phyloP scores from a whole-genome alignment of 2,797 vertebrate species.

The Coregonus suidteri region DNA sequence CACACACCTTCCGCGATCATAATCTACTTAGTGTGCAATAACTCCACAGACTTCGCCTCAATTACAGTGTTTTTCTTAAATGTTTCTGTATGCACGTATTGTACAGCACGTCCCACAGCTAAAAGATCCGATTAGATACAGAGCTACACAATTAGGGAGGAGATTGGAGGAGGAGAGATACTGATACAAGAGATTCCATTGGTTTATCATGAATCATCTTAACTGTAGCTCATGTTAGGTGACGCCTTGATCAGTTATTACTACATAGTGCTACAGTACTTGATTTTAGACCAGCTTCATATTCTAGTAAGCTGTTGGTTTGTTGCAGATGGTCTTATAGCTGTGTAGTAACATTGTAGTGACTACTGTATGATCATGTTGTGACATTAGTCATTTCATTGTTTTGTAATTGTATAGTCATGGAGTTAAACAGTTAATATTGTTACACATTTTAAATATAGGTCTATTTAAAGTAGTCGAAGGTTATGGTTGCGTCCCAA shows the following conservation, averaged over 20 bases:
- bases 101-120: slow-evolving; percentile 34
- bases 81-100: slow-evolving; percentile 32
- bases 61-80: slow-evolving; percentile 48
- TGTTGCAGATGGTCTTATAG: neutral
- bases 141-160: slow-evolving; percentile 37
- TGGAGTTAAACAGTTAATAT: neutral
- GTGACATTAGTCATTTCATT: too few relatives aligned
- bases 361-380: neutral
- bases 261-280: too few relatives aligned
- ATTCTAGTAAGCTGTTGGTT: neutral
- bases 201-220: neutral
- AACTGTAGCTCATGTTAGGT: too few relatives aligned
- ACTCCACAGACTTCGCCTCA: slow-evolving; percentile 25
- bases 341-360: neutral
- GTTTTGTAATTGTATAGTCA: too few relatives aligned
- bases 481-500: neutral
- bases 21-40: slow-evolving; percentile 37
- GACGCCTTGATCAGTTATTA: too few relatives aligned
- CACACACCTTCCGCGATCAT: slow-evolving; percentile 23
- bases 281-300: too few relatives aligned
- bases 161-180: slow-evolving; percentile 8
- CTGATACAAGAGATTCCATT: slow-evolving; percentile 22
- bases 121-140: slow-evolving; percentile 47
- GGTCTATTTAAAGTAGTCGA: neutral
- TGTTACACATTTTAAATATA: too few relatives aligned